Base-by-base conservation (phyloP, 2,888 invertebrate species). In the Drosophila multiciliata region DNA sequence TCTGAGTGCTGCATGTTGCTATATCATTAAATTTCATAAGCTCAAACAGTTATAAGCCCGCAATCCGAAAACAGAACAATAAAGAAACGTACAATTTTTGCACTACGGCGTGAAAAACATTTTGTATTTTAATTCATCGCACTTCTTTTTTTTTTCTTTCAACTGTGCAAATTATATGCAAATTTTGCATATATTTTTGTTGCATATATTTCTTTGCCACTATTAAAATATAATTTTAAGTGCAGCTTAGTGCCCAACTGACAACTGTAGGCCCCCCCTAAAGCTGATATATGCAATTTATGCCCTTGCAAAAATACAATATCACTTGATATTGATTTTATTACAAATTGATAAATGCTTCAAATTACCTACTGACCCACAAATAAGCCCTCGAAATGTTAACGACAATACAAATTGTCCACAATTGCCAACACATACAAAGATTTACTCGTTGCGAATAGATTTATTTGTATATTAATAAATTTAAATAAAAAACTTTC, bases 21-120 rank as follows among this genome's bases (percentile, higher is more conserved):
- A 38, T 82, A 80, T 73, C 66, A 83, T 80, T 78, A 85, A 90
- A 77, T 85, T 85, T 74, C 42, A 87, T 81, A 83, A 89, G 76
- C 82, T 73, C 45, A 29, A 53, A 69, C 52, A 62, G 59, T 38
- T 48, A 53, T 55, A 23, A 62, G 66, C 29, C n/a, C 11, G 9
- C 20, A 40, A 15, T 33, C 36, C 60, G n/a, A 26, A 36, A 52
- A 32, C 3, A 48, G 2, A 65, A 65, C 12, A 53, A 61, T 6
- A 29, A 7, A 15, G 9, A 36, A 26, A 35, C 3, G 1, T 6
- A 33, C 26, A 17, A 23, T 33, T 50, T 54, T 57, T 57, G 3
- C 6, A 26, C 12, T 7, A 15, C 8, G 20, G 15, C 3, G 12
- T 7, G 8, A 38, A 36, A 12, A 26, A 29, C 23, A 50, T 52